phyloP scores from a whole-genome alignment of 2,797 vertebrate species.

The Tolypeutes matacus region DNA sequence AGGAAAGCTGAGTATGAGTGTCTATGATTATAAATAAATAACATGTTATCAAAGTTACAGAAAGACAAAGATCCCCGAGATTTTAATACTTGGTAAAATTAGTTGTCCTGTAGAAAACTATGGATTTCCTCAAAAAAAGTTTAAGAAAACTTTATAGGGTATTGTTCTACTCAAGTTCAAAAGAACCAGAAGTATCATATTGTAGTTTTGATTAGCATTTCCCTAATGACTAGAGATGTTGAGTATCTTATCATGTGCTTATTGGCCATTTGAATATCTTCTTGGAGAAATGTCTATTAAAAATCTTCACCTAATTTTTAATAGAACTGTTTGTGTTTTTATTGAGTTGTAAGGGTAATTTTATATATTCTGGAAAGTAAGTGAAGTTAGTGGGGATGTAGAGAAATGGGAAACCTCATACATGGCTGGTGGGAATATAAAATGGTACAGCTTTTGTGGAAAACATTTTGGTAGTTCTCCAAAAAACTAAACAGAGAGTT shows the following conservation, averaged over 20 bases:
- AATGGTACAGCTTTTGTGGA: not conserved
- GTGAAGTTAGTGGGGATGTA: not conserved
- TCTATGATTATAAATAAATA: not conserved
- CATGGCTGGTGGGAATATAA: not conserved
- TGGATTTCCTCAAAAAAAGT: not conserved
- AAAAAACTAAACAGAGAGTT: not conserved
- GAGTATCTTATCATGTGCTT: not conserved
- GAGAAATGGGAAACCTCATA: not conserved
- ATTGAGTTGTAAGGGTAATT: not conserved
- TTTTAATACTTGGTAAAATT: not conserved
- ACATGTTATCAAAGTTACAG: not conserved
- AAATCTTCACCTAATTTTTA: not conserved
- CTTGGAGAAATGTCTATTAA: not conserved
- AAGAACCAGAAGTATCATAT: not conserved
- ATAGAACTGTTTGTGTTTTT: not conserved
- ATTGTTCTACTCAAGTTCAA: not conserved
- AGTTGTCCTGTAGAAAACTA: not conserved
- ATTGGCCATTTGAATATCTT: not conserved
- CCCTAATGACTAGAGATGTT: not conserved
- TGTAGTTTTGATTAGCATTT: constrained; percentile 29
- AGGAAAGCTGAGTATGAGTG: not conserved
- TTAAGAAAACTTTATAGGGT: not conserved
- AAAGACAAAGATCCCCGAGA: not conserved
- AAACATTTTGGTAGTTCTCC: not conserved
- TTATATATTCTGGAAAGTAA: not conserved